Percentiles rank a stretch among this genome's conserved stretches.
Conservation (phyloP, 2,888 invertebrate genomes). For the Hirtodrosophila confusa region DNA sequence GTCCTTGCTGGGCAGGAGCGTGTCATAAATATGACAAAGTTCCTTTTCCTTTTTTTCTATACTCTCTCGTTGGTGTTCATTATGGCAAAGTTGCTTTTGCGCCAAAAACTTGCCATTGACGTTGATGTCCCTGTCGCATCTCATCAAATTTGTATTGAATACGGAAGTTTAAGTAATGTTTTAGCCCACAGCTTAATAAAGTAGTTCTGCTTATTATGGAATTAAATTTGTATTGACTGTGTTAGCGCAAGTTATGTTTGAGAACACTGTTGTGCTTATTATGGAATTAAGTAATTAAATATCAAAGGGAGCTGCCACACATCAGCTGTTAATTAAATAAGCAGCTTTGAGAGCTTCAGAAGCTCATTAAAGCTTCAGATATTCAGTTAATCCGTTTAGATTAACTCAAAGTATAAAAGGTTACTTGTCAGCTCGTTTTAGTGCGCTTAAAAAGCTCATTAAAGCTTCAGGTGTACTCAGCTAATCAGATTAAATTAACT, state of each 20-base stretch:
- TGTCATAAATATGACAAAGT: constrained; percentile 72
- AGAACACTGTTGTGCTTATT: constrained; percentile 4
- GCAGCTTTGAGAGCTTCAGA: too few relatives aligned
- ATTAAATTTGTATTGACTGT: too few relatives aligned
- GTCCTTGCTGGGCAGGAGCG: constrained; percentile 38
- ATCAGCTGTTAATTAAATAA: too few relatives aligned
- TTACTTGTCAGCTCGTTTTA: too few relatives aligned
- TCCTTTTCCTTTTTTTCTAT: constrained; percentile 11
- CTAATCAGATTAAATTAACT: too few relatives aligned
- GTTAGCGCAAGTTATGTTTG: too few relatives aligned
- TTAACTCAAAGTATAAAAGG: too few relatives aligned
- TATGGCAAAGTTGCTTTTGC: constrained; percentile 49
- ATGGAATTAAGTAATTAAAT: constrained; percentile 36
- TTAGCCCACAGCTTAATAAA: neutral
- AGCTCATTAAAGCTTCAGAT: too few relatives aligned
- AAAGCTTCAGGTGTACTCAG: too few relatives aligned
- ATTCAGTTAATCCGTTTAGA: too few relatives aligned
- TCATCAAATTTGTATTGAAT: constrained; percentile 52
- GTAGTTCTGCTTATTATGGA: constrained; percentile 10
- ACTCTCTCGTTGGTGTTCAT: constrained; percentile 38
- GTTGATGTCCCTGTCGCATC: constrained; percentile 21
- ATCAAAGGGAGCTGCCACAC: neutral
- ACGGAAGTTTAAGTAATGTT: constrained; percentile 15
- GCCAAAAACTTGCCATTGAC: constrained; percentile 25
- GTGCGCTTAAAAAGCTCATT: too few relatives aligned